Conservation (phyloP, 2,888 invertebrate species). For the Nephrotoma guestfalica region DNA sequence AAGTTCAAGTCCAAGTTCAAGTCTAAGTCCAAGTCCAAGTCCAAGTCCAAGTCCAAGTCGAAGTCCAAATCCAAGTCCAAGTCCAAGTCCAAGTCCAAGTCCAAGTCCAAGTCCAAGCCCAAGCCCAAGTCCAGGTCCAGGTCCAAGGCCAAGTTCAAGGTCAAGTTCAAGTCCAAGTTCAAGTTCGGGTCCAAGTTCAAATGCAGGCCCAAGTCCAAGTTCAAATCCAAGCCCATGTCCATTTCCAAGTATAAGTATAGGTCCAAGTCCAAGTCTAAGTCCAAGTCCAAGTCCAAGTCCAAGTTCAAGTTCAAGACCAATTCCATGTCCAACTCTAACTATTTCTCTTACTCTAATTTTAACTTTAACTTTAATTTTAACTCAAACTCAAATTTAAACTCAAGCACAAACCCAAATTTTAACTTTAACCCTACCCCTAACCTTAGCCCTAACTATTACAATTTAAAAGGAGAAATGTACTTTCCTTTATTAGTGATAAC, state of each 20-base stretch:
- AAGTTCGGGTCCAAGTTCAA: neutral
- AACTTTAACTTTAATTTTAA: too few relatives aligned
- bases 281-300: neutral
- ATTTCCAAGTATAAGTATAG: neutral
- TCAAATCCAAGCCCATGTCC: neutral
- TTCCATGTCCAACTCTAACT: neutral
- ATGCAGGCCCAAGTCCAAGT: neutral
- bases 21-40: neutral
- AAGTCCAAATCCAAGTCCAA: neutral
- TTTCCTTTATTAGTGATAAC: too few relatives aligned
- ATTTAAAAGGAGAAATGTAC: too few relatives aligned
- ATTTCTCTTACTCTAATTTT: too few relatives aligned
- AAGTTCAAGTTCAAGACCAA: neutral
- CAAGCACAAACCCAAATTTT: too few relatives aligned
- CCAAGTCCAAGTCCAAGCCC: neutral
- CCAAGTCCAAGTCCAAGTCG: neutral
- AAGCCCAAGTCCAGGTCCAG: too few relatives aligned
- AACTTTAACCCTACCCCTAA: too few relatives aligned
- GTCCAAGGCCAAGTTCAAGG: too few relatives aligned
- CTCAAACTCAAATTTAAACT: too few relatives aligned
- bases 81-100: neutral
- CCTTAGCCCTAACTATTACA: too few relatives aligned
- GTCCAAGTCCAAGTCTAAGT: neutral
- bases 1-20: neutral
- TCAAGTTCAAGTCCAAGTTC: neutral